phyloP scores from a whole-genome alignment of 2,888 invertebrate species.

The Beris morrisii region DNA sequence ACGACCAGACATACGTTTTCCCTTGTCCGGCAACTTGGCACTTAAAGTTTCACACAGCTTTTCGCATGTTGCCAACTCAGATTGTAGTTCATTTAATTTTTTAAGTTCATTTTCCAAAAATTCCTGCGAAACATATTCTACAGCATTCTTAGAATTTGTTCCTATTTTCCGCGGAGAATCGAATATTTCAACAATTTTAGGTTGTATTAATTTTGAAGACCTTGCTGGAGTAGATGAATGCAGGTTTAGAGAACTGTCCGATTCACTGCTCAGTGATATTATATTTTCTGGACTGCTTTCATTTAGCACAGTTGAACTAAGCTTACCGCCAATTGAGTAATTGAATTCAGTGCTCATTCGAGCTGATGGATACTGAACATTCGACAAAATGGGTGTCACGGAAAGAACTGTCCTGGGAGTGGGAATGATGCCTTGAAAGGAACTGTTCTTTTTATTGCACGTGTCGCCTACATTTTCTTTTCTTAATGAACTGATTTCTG shows the following conservation, averaged over 20 bases:
- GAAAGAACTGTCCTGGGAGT: too few relatives aligned
- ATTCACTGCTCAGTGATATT: conserved; percentile 23
- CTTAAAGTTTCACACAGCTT: conserved; percentile 47
- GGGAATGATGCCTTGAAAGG: not conserved
- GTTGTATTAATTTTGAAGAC: conserved; percentile 44
- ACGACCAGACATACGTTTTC: conserved; percentile 60
- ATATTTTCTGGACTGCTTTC: not conserved
- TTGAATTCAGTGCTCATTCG: conserved; percentile 17
- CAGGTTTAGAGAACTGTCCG: not conserved
- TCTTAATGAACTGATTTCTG: too few relatives aligned
- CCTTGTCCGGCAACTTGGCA: conserved; percentile 65
- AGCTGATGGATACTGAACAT: not conserved
- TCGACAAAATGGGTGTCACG: too few relatives aligned
- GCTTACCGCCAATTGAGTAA: conserved; percentile 9
- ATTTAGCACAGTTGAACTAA: conserved; percentile 11
- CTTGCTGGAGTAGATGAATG: not conserved
- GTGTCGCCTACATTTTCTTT: not conserved
- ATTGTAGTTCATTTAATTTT: conserved; percentile 57
- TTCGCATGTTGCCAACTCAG: conserved; percentile 55
- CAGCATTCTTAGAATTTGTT: conserved; percentile 44
- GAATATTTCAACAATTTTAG: conserved; percentile 38
- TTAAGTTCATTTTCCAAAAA: conserved; percentile 56
- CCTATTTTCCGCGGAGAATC: conserved; percentile 35
- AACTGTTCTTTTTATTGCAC: not conserved
- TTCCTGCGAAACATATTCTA: conserved; percentile 44